Base-by-base conservation (phyloP, 2,113 vertebrate genomes). In the Ramphastos sulfuratus region DNA sequence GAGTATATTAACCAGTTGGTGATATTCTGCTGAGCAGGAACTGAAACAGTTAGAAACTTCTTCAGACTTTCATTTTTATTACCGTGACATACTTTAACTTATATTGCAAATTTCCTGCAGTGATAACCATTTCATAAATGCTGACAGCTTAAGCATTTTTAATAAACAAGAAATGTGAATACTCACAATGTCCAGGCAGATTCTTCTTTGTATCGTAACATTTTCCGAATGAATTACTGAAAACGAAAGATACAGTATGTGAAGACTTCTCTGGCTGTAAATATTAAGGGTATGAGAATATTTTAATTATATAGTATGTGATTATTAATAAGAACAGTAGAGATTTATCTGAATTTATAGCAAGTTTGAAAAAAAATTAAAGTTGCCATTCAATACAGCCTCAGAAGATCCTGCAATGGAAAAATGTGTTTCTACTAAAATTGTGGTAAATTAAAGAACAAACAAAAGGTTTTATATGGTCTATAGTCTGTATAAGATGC, bases 1-100 rank as follows among this genome's bases (percentile, higher is more conserved):
- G 82, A 94, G 56, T 91, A 23, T 87, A 90, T 94, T 92, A 92
- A 92, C 72, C 64, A 85, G 72, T 94, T 80, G 84, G 84, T 85
- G 56, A 93, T 91, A 77, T 67, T 94, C 85, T 92, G 54, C 87
- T 91, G 65, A 92, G 85, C 52, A 87, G 82, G 83, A 94, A 67
- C 76, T 85, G 67, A 85, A 96, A 85, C 46, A 76, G 37, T 86
- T 85, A 92, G 81, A 69, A 90, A 88, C 66, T 82, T 81, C 25
- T 63, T 92, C 66, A 70, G 21, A 69, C n/a, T 30, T 83, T 39
- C 52, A 85, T 82, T 72, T 59, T 80, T 71, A 66, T 66, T 90
- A 31, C 44, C 1, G 1, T 70, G 56, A 72, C 18, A 42, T 84
- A 54, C 35, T 87, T 92, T 81, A 71, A 84, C 33, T 73, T 81